Base-by-base conservation (phyloP, 1,140 invertebrate genomes). In the Eciton burchellii region DNA sequence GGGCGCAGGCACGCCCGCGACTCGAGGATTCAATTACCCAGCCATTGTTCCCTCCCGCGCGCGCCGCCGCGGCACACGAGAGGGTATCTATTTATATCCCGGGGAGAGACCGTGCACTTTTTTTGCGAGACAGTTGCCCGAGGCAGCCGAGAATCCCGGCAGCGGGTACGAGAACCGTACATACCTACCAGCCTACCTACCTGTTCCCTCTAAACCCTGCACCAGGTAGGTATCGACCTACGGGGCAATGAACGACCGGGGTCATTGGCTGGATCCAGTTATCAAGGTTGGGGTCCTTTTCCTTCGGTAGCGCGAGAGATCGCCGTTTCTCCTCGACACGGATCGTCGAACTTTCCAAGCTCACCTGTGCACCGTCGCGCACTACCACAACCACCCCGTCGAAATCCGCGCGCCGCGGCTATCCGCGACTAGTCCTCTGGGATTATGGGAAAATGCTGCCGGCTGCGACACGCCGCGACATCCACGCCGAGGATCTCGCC, bases 191-290 rank as follows among this genome's bases (percentile, higher is more conserved):
- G 54, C 26, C 68, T 73, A 79, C 62, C 76, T 81, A 70, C 65
- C 76, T 73, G 66, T 73, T 86, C 63, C 56, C 63, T 74, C 82
- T 89, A 89, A 88, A 79, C 79, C 77, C 71, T 73, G 41, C 68
- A 57, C 45, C 63, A 85, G 72, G 72, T 71, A 87, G 77, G 74
- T 81, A 77, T 70, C 72, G 56, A 60, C 54, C 63, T 68, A 81
- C 60, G 77, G 88, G 71, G 88, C 84, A 89, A 89, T 74, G 89
- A 90, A 87, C 86, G 82, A 65, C 73, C 81, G 71, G 84, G 89
- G 88, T 90, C 89, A 85, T 89, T 90, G 89, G 74, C 89, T 88
- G 88, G 77, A 89, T 90, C 89, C 89, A 90, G 88, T 89, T 89
- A 90, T 86, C 89, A 90, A 90, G 89, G 89, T 89, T 90, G 70